A percentile compares a stretch with the other conserved stretches of the same genome.
Conservation (phyloP, 2,797 vertebrate species). For the Rousettus madagascariensis region DNA sequence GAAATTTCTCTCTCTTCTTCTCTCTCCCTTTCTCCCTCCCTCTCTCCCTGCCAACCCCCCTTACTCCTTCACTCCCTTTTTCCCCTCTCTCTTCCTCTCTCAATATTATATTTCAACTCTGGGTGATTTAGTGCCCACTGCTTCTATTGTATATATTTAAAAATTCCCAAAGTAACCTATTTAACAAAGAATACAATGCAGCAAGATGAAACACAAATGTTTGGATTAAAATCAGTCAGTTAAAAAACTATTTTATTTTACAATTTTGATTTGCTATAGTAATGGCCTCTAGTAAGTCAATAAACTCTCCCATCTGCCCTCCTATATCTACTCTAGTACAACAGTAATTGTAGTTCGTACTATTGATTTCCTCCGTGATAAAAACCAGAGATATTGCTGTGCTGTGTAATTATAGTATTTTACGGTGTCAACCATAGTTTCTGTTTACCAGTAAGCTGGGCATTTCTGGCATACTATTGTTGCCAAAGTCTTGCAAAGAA, state of each 20-base stretch:
- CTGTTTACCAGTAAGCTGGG: conserved; percentile 26
- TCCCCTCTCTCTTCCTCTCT: conserved; percentile 24
- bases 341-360: conserved; percentile 76
- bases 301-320: conserved; percentile 38
- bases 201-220: conserved; percentile 36
- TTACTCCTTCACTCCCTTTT: too few species aligned
- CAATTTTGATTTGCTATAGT: conserved; percentile 78
- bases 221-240: conserved; percentile 72
- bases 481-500: conserved; percentile 48
- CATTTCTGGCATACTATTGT: background rate
- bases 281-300: conserved; percentile 37
- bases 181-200: background rate
- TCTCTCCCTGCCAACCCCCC: background rate
- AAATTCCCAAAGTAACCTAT: background rate
- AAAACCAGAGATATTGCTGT: conserved; percentile 76
- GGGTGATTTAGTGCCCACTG: background rate
- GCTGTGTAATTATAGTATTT: conserved; percentile 45
- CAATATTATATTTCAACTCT: conserved; percentile 9
- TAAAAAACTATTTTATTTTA: conserved; percentile 75
- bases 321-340: conserved; percentile 50
- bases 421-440: conserved; percentile 48
- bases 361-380: conserved; percentile 82
- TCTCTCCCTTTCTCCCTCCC: background rate
- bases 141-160: background rate
- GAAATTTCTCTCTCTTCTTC: background rate